phyloP scores from a whole-genome alignment of 1,140 invertebrate genomes.

The Dinothrombium tinctorium region DNA sequence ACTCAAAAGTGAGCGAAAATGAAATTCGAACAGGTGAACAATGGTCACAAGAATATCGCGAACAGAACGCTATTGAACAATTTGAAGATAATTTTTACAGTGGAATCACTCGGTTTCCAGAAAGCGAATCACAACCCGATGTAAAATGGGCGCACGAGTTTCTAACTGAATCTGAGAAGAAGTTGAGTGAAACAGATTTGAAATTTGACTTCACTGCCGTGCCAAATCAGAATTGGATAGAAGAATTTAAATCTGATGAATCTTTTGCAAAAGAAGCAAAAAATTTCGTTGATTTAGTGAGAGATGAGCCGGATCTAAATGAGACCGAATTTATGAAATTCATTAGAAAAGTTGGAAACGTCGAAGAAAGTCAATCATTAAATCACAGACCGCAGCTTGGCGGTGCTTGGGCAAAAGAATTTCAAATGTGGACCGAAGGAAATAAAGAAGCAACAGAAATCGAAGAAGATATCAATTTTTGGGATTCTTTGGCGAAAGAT shows the following conservation, averaged over 20 bases:
- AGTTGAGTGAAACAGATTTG: neutral
- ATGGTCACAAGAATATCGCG: no score
- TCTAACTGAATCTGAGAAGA: neutral
- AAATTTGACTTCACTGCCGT: no score
- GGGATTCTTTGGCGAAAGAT: slow-evolving; percentile 46
- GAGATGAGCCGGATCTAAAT: neutral
- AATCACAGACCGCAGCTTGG: neutral
- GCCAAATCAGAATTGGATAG: neutral
- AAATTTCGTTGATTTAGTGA: neutral
- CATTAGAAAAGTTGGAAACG: slow-evolving; percentile 46
- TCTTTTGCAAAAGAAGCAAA: neutral
- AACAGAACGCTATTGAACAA: neutral
- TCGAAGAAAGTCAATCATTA: neutral
- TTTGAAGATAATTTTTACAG: neutral
- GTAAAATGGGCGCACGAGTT: neutral
- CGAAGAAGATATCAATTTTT: slow-evolving; percentile 34
- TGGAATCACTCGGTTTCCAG: neutral
- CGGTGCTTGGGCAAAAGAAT: neutral
- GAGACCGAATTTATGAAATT: slow-evolving; percentile 50
- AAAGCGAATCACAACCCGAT: neutral
- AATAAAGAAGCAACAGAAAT: slow-evolving; percentile 11
- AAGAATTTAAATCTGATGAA: neutral
- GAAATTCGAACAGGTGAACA: no score
- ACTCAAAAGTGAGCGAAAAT: no score
- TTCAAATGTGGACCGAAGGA: no score